phyloP scores from a whole-genome alignment of 2,888 invertebrate genomes.

The Atrina japonica region DNA sequence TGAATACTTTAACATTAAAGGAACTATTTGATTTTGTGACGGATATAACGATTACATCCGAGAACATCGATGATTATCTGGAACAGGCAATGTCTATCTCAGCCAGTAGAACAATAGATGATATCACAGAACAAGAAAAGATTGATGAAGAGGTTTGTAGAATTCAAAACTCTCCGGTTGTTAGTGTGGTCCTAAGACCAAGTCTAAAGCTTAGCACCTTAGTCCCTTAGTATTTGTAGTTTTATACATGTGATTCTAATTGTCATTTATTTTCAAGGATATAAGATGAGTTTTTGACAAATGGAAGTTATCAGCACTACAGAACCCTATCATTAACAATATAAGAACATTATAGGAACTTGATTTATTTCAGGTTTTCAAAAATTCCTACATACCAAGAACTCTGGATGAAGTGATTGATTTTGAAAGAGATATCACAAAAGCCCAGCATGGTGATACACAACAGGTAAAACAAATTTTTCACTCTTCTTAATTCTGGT shows the following conservation, averaged over 20 bases:
- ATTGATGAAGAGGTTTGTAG: conserved; percentile 88
- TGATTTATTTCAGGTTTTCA: conserved; percentile 85
- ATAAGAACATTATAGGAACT: too few relatives aligned
- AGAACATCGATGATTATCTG: conserved; percentile 86
- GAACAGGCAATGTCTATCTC: conserved; percentile 74
- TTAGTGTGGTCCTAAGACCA: too few relatives aligned
- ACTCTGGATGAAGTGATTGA: conserved; percentile 90
- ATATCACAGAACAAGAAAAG: conserved; percentile 87
- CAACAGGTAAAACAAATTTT: conserved; percentile 60
- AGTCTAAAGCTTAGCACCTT: too few relatives aligned
- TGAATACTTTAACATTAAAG: conserved; percentile 94
- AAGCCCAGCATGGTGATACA: conserved; percentile 84
- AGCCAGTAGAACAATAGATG: conserved; percentile 81
- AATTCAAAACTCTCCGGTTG: neutral
- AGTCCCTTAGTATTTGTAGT: too few relatives aligned
- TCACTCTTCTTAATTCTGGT: neutral
- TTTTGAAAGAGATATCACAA: conserved; percentile 87
- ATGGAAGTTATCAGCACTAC: too few relatives aligned
- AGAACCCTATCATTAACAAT: too few relatives aligned
- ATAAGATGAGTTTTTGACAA: too few relatives aligned
- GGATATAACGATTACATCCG: conserved; percentile 91
- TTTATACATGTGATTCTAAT: too few relatives aligned
- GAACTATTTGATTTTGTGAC: conserved; percentile 98
- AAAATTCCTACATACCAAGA: conserved; percentile 95
- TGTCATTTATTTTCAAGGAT: too few relatives aligned